Conservation (phyloP, 2,888 invertebrate species). For the Apamea epomidion region DNA sequence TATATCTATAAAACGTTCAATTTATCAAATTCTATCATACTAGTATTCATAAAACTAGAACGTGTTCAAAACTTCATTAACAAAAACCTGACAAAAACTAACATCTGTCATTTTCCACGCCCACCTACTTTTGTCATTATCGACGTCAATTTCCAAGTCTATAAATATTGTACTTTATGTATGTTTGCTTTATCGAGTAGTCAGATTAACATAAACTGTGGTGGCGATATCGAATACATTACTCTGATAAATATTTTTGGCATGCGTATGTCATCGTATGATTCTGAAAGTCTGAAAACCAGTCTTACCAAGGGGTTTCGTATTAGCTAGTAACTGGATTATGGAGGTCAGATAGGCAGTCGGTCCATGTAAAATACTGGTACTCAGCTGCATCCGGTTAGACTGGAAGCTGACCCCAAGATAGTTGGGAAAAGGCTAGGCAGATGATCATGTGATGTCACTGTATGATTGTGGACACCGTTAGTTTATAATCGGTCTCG, state of each 20-base stretch:
- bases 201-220: constrained; percentile 7
- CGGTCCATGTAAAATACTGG: too few species aligned
- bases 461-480: background rate
- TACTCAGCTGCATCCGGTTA: too few species aligned
- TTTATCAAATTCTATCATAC: constrained; percentile 4
- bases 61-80: constrained; percentile 18
- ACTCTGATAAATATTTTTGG: constrained; percentile 4
- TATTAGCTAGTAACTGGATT: too few species aligned
- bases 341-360: too few species aligned
- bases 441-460: background rate
- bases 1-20: background rate
- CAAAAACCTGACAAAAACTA: constrained; percentile 16
- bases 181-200: constrained; percentile 28
- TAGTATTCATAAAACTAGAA: constrained; percentile 8
- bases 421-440: too few species aligned
- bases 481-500: too few species aligned
- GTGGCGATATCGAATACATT: constrained; percentile 12
- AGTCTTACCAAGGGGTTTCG: too few species aligned
- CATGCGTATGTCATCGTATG: background rate
- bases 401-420: too few species aligned
- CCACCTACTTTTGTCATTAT: constrained; percentile 34
- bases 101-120: constrained; percentile 47
- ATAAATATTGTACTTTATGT: constrained; percentile 21
- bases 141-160: constrained; percentile 26
- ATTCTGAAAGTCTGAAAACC: too few species aligned